phyloP scores from a whole-genome alignment of 2,888 invertebrate species.

The Scaptodrosophila latifasciaeformis region DNA sequence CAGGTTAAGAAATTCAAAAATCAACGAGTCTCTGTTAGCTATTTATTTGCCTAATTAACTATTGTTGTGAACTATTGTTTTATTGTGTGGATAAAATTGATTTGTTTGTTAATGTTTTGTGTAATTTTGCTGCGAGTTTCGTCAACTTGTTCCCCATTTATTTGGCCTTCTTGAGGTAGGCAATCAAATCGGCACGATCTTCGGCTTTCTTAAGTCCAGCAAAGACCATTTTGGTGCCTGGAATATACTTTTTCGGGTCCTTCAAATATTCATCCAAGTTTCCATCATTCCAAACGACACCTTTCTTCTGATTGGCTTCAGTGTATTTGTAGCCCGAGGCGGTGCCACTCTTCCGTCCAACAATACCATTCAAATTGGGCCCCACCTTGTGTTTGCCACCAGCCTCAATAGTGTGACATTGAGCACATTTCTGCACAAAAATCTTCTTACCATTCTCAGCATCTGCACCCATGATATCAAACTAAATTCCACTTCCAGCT shows the following conservation, averaged over 20 bases:
- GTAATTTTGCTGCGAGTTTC: too few relatives aligned
- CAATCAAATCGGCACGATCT: slow-evolving; percentile 95
- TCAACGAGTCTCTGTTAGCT: too few relatives aligned
- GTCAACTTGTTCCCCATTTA: too few relatives aligned
- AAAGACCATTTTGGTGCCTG: slow-evolving; percentile 99
- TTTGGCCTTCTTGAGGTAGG: slow-evolving; percentile 83
- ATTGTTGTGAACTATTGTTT: too few relatives aligned
- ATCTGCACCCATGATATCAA: slow-evolving; percentile 84
- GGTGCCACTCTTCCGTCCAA: slow-evolving; percentile 96
- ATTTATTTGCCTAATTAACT: too few relatives aligned
- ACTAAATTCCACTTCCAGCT: too few relatives aligned
- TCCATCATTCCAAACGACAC: slow-evolving; percentile 95
- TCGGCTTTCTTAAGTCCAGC: slow-evolving; percentile 97
- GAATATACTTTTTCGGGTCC: slow-evolving; percentile 99
- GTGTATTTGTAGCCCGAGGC: slow-evolving; percentile 92
- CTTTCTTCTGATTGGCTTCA: slow-evolving; percentile 95
- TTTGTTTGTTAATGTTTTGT: too few relatives aligned
- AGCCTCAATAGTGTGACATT: slow-evolving; percentile 93
- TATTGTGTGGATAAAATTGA: too few relatives aligned
- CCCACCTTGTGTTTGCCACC: slow-evolving; percentile 98
- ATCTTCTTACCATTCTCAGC: slow-evolving; percentile 97
- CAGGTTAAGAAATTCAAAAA: too few relatives aligned
- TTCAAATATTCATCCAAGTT: slow-evolving; percentile 96
- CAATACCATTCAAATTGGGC: slow-evolving; percentile 92
- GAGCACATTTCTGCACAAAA: slow-evolving; percentile 95